phyloP scores from a whole-genome alignment of 2,113 vertebrate genomes.

The Amblyopsis rosae region DNA sequence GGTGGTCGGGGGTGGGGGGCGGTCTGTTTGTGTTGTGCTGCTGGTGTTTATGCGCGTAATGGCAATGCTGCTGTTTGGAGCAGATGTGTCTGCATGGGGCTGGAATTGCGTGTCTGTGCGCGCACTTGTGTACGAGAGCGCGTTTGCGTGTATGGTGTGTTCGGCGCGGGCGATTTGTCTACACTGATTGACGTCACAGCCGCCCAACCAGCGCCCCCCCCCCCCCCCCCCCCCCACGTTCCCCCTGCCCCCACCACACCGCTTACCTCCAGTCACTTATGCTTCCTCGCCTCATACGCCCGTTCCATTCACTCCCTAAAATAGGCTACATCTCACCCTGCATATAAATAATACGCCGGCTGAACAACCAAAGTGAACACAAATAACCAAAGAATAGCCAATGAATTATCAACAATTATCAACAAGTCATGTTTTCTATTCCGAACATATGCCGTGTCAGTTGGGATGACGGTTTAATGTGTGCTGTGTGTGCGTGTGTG shows the following conservation, averaged over 20 bases:
- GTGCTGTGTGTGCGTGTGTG: background rate
- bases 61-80: constrained; percentile 47
- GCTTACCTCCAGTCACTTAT: constrained; percentile 27
- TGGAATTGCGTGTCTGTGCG: constrained; percentile 34
- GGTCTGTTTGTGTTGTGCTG: constrained; percentile 28
- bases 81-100: constrained; percentile 61
- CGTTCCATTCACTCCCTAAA: constrained; percentile 43
- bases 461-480: constrained; percentile 10
- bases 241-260: constrained; percentile 42
- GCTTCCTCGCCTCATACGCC: constrained; percentile 20
- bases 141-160: no score
- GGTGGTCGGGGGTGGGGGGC: background rate
- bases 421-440: constrained; percentile 43
- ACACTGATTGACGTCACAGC: constrained; percentile 76
- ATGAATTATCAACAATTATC: constrained; percentile 16
- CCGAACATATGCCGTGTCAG: constrained; percentile 31
- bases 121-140: constrained; percentile 31
- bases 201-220: constrained; percentile 54
- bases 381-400: constrained; percentile 57
- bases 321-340: constrained; percentile 29
- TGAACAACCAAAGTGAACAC: constrained; percentile 50
- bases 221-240: constrained; percentile 65
- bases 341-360: constrained; percentile 28
- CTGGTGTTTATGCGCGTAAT: constrained; percentile 35
- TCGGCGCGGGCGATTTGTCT: constrained; percentile 28